Evolutionary conservation across 35 echinoderm and acorn worm genomes (phyloP).

Genomic region (Apostichopus californicus): DNA sequence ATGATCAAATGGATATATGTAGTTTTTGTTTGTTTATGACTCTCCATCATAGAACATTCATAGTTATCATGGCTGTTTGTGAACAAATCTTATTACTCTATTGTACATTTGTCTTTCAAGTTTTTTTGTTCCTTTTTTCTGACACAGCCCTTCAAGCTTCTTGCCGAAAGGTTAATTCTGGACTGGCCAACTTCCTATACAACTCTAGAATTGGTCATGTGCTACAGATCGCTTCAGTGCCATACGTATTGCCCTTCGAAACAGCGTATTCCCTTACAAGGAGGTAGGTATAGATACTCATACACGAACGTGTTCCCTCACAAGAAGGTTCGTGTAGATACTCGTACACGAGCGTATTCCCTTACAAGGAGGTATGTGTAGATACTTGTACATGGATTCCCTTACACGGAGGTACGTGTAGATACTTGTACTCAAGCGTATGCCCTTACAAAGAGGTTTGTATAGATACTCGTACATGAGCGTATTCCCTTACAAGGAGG

Average conservation of each 20-base stretch:
- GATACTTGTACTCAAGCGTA: not conserved
- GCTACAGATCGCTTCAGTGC: conserved; percentile 64
- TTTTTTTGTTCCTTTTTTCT: not conserved
- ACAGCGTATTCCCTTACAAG: conserved; percentile 53
- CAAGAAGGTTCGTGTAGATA: conserved; percentile 60
- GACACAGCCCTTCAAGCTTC: conserved; percentile 74
- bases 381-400: not conserved
- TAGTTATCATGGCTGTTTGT: too few relatives aligned
- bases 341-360: not conserved
- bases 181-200: conserved; percentile 66
- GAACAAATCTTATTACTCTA: too few relatives aligned
- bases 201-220: conserved; percentile 68
- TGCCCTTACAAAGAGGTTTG: conserved; percentile 60
- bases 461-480: too few relatives aligned
- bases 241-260: conserved; percentile 81
- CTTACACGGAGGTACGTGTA: conserved; percentile 66
- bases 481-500: too few relatives aligned
- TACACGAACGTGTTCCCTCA: not conserved
- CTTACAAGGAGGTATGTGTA: conserved; percentile 68
- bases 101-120: not conserved
- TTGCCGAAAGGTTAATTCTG: conserved; percentile 60
- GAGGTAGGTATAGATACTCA: conserved; percentile 42
- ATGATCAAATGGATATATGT: too few relatives aligned
- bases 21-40: too few relatives aligned
- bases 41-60: too few relatives aligned